Conservation (phyloP, 2,113 vertebrate genomes). For the Notechis scutatus region DNA sequence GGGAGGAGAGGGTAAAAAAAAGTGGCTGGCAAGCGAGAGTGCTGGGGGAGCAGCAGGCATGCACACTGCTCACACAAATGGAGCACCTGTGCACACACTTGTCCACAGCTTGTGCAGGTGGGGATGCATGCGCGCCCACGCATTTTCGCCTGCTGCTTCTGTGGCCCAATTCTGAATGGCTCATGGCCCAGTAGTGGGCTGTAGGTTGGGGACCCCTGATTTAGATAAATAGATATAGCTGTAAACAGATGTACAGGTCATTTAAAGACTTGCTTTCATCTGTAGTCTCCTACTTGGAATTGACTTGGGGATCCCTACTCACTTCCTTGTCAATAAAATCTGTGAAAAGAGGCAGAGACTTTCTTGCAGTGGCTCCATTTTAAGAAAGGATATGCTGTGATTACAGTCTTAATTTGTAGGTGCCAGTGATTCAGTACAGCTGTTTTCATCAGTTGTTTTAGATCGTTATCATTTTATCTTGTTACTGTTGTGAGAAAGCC, state of each 20-base stretch:
- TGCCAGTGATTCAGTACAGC: not conserved
- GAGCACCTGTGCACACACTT: no score
- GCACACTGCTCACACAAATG: no score
- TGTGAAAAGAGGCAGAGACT: not conserved
- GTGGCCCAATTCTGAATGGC: no score
- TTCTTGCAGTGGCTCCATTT: not conserved
- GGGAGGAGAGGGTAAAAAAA: no score
- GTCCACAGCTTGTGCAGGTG: no score
- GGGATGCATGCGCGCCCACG: fast-evolving
- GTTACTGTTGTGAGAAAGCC: not conserved
- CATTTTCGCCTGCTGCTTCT: no score
- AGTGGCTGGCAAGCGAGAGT: no score
- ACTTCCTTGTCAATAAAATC: not conserved
- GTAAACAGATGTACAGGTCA: not conserved
- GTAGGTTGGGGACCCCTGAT: no score
- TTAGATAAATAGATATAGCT: not conserved
- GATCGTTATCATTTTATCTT: not conserved
- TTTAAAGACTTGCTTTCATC: not conserved
- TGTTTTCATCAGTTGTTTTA: not conserved
- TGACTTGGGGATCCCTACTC: not conserved
- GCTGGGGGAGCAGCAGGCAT: no score
- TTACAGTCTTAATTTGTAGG: not conserved
- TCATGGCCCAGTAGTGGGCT: no score
- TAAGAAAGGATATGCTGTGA: not conserved
- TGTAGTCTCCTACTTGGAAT: not conserved